These are phyloP conservation scores for Xenops minutus DNA, from an alignment of 2,797 vertebrate species.

Conservation along the genomic window DNA sequence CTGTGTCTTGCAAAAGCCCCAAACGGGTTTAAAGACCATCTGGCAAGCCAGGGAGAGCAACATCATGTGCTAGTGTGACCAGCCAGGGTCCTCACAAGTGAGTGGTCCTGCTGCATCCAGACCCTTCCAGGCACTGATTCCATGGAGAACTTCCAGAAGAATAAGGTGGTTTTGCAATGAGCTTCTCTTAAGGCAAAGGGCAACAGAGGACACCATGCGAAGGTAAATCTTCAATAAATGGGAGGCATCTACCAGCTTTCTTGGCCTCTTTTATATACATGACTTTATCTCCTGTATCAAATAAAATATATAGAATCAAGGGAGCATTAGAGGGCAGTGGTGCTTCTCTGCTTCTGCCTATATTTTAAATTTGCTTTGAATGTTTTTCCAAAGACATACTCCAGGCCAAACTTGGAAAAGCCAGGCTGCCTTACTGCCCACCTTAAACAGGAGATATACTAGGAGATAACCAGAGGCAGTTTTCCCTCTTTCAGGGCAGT, in stretches of 20 bases:
- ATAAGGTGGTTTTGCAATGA: not conserved
- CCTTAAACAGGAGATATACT: not conserved
- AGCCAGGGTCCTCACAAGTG: fast-evolving
- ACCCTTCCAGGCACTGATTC: not conserved
- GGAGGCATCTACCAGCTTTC: not conserved
- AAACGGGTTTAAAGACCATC: not conserved
- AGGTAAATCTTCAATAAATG: not conserved
- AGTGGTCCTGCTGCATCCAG: not conserved
- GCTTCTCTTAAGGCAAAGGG: not conserved
- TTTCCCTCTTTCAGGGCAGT: not conserved
- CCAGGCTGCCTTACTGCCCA: not conserved
- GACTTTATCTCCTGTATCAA: not conserved
- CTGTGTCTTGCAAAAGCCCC: not conserved
- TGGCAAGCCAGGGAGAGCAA: not conserved
- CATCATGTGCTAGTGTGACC: fast-evolving
- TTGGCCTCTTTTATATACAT: not conserved
- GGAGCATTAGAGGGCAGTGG: not conserved
- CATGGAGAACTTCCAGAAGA: not conserved
- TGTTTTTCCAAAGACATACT: not conserved
- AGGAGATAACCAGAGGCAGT: not conserved
- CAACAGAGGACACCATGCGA: not conserved
- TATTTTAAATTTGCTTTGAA: not conserved
- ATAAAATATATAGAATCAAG: not conserved
- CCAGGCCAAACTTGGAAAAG: not conserved
- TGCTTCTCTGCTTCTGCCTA: not conserved